Evolutionary conservation across 1,140 invertebrate species (phyloP).

Genomic region (Diabrotica virgifera): DNA sequence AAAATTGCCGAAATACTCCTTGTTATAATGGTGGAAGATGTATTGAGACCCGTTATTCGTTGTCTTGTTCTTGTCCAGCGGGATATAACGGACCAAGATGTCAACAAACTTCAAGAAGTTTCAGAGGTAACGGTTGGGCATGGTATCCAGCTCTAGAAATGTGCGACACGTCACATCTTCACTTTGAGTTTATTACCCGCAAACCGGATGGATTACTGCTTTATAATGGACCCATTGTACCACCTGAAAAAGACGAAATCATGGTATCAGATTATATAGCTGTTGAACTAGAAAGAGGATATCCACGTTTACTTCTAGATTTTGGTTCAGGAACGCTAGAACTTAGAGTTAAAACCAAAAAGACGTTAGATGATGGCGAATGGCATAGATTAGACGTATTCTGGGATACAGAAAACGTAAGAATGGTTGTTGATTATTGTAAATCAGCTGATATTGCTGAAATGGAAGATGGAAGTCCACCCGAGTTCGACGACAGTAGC

Average conservation of each 20-base stretch:
- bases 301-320: slow-evolving; percentile 86
- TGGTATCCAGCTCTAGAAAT: slow-evolving; percentile 95
- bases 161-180: slow-evolving; percentile 92
- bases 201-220: slow-evolving; percentile 88
- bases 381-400: slow-evolving; percentile 96
- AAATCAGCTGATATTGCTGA: slow-evolving; percentile 81
- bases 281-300: slow-evolving; percentile 85
- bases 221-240: slow-evolving; percentile 95
- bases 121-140: slow-evolving; percentile 89
- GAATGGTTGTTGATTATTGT: slow-evolving; percentile 90
- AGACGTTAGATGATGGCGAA: slow-evolving; percentile 85
- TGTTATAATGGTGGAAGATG: slow-evolving; percentile 96
- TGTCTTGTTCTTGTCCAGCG: slow-evolving; percentile 84
- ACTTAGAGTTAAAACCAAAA: slow-evolving; percentile 82
- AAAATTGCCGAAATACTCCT: slow-evolving; percentile 84
- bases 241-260: slow-evolving; percentile 83
- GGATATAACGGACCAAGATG: slow-evolving; percentile 93
- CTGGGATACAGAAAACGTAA: slow-evolving; percentile 88
- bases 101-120: slow-evolving; percentile 92
- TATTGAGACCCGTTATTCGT: slow-evolving; percentile 80
- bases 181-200: slow-evolving; percentile 90
- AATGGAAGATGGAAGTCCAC: slow-evolving; percentile 80
- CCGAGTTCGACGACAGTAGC: slow-evolving; percentile 79
- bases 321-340: slow-evolving; percentile 93
- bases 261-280: slow-evolving; percentile 92